Percentiles rank a stretch among this genome's conserved stretches.
phyloP scores from a whole-genome alignment of 2,888 invertebrate genomes.

The Eupithecia insigniata region DNA sequence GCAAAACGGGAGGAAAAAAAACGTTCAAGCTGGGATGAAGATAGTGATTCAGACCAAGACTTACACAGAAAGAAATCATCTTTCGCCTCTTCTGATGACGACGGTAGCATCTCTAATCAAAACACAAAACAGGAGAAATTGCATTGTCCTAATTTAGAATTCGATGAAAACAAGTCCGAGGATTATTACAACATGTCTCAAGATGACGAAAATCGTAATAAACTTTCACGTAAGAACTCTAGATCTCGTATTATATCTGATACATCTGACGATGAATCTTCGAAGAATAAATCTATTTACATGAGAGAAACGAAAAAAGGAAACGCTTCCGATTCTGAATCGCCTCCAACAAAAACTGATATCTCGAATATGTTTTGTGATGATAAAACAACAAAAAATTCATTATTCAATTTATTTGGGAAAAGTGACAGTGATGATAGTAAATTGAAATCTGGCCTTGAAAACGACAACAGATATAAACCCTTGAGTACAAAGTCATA shows the following conservation, averaged over 20 bases:
- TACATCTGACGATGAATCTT: constrained; percentile 88
- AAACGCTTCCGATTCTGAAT: constrained; percentile 79
- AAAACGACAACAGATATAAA: constrained; percentile 68
- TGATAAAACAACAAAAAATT: constrained; percentile 69
- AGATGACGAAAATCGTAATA: constrained; percentile 81
- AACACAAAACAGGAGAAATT: constrained; percentile 82
- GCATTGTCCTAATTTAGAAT: constrained; percentile 66
- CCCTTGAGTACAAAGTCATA: constrained; percentile 61
- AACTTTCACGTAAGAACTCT: constrained; percentile 87
- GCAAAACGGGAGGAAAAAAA: constrained; percentile 95
- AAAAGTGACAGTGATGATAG: constrained; percentile 79
- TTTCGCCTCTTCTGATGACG: constrained; percentile 83
- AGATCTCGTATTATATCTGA: constrained; percentile 90
- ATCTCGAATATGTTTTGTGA: constrained; percentile 58
- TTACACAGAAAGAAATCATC: constrained; percentile 72
- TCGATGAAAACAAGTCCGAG: constrained; percentile 76
- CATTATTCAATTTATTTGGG: constrained; percentile 74
- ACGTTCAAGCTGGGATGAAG: constrained; percentile 95
- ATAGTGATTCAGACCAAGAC: constrained; percentile 88
- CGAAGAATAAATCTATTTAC: constrained; percentile 76
- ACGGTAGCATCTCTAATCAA: constrained; percentile 70
- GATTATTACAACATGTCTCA: constrained; percentile 77
- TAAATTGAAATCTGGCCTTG: constrained; percentile 68
- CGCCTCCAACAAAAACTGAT: constrained; percentile 57
- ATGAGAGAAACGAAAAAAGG: constrained; percentile 83